These are phyloP conservation scores for Cydia amplana DNA, from an alignment of 1,140 invertebrate species.

Conservation along the genomic window DNA sequence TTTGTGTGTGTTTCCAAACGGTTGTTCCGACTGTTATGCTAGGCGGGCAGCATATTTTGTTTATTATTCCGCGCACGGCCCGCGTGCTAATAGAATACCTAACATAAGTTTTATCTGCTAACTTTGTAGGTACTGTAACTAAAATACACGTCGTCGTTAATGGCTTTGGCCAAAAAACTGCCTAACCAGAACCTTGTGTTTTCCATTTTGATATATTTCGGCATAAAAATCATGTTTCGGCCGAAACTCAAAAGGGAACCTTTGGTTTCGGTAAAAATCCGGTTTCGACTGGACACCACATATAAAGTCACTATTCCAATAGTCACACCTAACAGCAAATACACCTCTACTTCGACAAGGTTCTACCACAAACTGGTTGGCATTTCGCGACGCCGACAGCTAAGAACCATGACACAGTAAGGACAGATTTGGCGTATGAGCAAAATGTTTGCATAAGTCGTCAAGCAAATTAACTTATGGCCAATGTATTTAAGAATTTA, in stretches of 20 bases:
- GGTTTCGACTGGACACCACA: no score
- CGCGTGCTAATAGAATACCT: not conserved
- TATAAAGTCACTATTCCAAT: no score
- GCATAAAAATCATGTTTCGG: no score
- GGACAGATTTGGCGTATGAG: not conserved
- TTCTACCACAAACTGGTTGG: not conserved
- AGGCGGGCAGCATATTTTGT: not conserved
- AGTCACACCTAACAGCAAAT: no score
- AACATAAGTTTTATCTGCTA: not conserved
- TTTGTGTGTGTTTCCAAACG: no score
- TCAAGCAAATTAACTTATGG: not conserved
- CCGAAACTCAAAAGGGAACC: no score
- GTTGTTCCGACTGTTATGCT: no score
- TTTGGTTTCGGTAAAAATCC: no score
- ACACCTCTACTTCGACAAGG: not conserved
- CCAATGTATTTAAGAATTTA: not conserved
- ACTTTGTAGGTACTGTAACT: not conserved
- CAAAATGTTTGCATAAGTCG: not conserved
- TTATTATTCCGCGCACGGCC: not conserved
- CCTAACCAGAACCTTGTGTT: not conserved
- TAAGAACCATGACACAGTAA: slow-evolving; percentile 7
- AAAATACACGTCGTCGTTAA: not conserved
- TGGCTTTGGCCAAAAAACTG: not conserved
- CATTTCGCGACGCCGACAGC: not conserved
- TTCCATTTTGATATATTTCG: no score